These are phyloP conservation scores for Erynnis tages DNA, from an alignment of 2,888 invertebrate genomes.

Conservation along the genomic window DNA sequence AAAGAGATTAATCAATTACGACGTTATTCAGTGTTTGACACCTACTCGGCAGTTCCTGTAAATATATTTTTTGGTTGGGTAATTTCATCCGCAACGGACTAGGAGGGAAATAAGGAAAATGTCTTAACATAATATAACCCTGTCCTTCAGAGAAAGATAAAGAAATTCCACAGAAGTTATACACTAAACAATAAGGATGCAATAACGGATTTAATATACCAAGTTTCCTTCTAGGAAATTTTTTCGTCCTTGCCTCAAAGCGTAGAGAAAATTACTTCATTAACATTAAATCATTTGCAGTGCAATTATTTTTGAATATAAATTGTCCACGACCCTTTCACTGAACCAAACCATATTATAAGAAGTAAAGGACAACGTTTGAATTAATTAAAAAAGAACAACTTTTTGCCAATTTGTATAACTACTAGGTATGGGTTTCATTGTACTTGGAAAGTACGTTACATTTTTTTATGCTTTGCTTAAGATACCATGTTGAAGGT, in stretches of 20 bases:
- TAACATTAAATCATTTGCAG: not conserved
- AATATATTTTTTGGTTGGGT: not conserved
- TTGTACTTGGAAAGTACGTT: too few species aligned
- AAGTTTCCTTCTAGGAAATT: conserved; percentile 1
- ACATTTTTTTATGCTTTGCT: too few species aligned
- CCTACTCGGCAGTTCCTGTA: too few species aligned
- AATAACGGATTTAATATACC: not conserved
- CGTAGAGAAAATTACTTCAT: conserved; percentile 5
- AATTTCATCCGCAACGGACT: not conserved
- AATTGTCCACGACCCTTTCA: conserved; percentile 8
- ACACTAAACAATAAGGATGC: conserved; percentile 12
- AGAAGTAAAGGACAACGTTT: too few species aligned
- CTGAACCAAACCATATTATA: not conserved
- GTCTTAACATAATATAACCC: conserved; percentile 39
- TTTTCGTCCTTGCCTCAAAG: conserved; percentile 7
- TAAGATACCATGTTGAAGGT: too few species aligned
- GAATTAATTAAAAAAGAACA: too few species aligned
- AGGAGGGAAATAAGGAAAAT: not conserved
- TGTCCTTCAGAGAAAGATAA: conserved; percentile 20
- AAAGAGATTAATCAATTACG: too few species aligned
- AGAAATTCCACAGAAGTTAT: conserved; percentile 13
- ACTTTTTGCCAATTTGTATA: too few species aligned
- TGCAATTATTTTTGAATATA: conserved; percentile 3
- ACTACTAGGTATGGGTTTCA: too few species aligned
- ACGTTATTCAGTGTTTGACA: too few species aligned